Conservation (phyloP, 37 sponge, comb jelly and placozoan genomes). For the Lycopodina hypogea region DNA sequence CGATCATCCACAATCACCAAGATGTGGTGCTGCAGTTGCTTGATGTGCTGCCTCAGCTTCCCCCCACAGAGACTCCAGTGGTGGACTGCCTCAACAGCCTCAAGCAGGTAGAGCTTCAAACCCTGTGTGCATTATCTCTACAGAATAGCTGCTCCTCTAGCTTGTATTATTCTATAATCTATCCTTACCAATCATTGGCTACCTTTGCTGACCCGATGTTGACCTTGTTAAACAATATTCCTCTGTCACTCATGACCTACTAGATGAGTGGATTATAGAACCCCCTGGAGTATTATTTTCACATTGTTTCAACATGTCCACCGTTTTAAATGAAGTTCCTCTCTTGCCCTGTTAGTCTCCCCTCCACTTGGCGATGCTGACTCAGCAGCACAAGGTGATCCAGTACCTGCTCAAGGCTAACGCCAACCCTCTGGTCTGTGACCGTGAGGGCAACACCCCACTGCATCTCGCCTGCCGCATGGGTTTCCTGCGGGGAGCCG, state of each 20-base stretch:
- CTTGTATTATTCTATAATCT: no score
- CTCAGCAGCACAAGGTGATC: conserved; percentile 74
- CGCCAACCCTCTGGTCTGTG: conserved; percentile 69
- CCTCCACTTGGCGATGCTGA: conserved; percentile 81
- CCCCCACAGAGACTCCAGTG: conserved; percentile 70
- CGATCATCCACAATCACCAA: conserved; percentile 82
- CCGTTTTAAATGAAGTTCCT: not conserved
- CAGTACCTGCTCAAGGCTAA: conserved; percentile 71
- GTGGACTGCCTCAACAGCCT: conserved; percentile 81
- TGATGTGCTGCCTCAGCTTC: conserved; percentile 78
- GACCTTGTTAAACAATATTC: no score
- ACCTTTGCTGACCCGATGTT: no score
- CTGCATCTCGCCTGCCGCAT: conserved; percentile 76
- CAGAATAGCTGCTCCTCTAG: no score
- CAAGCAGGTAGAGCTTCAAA: conserved; percentile 56
- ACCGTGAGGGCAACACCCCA: conserved; percentile 87
- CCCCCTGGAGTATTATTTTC: no score
- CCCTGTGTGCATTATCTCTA: no score
- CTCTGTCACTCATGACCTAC: no score
- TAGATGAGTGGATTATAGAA: no score
- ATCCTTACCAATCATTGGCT: no score
- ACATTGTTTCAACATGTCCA: no score
- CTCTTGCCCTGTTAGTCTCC: conserved; percentile 61
- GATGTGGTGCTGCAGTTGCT: conserved; percentile 72
- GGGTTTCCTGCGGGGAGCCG: conserved; percentile 59